Conservation (phyloP, 2,113 vertebrate genomes). For the Toxotes jaculatrix region DNA sequence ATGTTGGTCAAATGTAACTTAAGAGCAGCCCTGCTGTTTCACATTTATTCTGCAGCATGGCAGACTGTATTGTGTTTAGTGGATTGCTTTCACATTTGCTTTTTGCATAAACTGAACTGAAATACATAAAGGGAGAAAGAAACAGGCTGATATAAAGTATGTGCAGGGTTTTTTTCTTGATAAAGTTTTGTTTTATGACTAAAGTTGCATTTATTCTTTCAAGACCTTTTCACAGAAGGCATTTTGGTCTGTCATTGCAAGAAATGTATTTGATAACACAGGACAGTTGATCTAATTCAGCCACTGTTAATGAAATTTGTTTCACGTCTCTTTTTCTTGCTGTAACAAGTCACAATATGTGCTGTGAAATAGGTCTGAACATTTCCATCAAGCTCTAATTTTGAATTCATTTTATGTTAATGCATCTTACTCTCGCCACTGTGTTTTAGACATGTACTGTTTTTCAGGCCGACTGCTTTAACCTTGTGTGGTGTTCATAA, state of each 20-base stretch:
- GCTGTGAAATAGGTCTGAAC: too few species aligned
- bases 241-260: not conserved
- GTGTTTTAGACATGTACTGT: not conserved
- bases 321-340: too few species aligned
- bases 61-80: not conserved
- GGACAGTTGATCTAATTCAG: too few species aligned
- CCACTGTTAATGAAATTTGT: too few species aligned
- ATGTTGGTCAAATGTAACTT: not conserved
- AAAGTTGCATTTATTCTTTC: not conserved
- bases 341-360: too few species aligned
- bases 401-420: too few species aligned
- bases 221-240: not conserved
- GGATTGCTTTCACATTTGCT: not conserved
- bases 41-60: too few species aligned
- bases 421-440: not conserved
- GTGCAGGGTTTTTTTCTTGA: too few species aligned
- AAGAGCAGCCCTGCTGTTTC: not conserved
- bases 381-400: too few species aligned
- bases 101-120: not conserved
- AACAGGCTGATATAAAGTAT: too few species aligned
- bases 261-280: not conserved
- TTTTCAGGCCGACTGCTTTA: conserved; percentile 6
- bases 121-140: not conserved
- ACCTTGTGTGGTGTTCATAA: too few species aligned
- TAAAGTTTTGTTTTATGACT: too few species aligned